phyloP scores from a whole-genome alignment of 2,113 vertebrate genomes.

The Gymnocephalus cernua region DNA sequence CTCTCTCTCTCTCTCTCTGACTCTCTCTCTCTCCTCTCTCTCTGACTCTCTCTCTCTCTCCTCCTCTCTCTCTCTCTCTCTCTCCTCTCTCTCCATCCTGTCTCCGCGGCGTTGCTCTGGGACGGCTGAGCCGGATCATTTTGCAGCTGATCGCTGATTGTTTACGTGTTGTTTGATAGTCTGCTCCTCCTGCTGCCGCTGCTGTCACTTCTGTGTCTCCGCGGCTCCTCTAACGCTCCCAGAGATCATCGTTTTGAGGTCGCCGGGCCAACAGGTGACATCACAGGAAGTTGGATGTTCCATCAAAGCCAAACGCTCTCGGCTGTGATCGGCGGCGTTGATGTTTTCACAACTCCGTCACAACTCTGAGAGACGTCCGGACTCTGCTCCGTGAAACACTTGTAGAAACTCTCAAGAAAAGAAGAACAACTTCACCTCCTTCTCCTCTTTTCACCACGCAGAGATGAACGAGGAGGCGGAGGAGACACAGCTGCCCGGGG shows the following conservation, averaged over 20 bases:
- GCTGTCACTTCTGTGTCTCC: constrained; percentile 23
- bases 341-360: constrained; percentile 47
- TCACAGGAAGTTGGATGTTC: constrained; percentile 69
- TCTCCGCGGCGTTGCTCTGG: constrained; percentile 66
- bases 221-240: background rate
- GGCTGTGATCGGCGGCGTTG: background rate
- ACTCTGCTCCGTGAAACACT: constrained; percentile 34
- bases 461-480: constrained; percentile 60
- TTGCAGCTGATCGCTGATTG: constrained; percentile 29
- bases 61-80: constrained; percentile 27
- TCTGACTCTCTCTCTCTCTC: constrained; percentile 1
- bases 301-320: constrained; percentile 5
- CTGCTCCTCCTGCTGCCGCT: background rate
- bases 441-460: background rate
- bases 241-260: constrained; percentile 2
- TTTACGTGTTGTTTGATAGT: background rate
- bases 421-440: background rate
- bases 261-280: constrained; percentile 23
- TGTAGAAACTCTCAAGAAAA: background rate
- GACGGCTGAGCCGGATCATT: constrained; percentile 59
- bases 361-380: constrained; percentile 21
- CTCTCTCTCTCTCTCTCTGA: constrained; percentile 29
- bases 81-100: constrained; percentile 42
- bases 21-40: constrained; percentile 29
- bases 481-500: constrained; percentile 17